Percentiles rank a stretch among this genome's conserved stretches.
Conservation (phyloP, 2,888 invertebrate species). For the Xestobium rufovillosum region DNA sequence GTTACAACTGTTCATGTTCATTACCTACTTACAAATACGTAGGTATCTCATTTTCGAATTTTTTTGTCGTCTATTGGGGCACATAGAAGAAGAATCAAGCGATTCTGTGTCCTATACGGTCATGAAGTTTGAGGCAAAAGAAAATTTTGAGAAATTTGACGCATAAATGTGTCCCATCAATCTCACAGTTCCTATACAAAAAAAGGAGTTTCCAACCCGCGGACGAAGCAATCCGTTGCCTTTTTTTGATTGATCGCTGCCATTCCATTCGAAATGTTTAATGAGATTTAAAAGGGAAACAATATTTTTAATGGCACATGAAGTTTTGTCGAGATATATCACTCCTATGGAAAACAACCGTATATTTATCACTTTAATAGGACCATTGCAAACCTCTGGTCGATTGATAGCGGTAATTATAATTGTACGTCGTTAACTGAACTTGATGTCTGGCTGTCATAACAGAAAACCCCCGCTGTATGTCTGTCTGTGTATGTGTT, state of each 20-base stretch:
- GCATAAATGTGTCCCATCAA: no score
- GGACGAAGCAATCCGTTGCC: background rate
- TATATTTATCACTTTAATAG: conserved; percentile 42
- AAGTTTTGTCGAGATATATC: conserved; percentile 34
- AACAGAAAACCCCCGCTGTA: conserved; percentile 26
- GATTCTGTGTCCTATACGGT: no score
- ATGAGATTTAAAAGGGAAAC: conserved; percentile 33
- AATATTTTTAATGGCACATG: conserved; percentile 36
- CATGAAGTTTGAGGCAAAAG: no score
- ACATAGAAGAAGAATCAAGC: no score
- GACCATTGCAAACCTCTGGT: conserved; percentile 34
- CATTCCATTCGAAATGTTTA: conserved; percentile 14
- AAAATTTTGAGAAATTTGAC: no score
- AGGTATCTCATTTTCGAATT: no score
- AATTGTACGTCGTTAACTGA: conserved; percentile 38
- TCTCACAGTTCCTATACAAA: no score
- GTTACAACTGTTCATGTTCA: no score
- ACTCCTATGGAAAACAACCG: conserved; percentile 32
- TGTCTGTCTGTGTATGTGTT: no score
- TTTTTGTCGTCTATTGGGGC: no score
- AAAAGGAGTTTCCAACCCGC: no score
- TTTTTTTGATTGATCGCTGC: background rate
- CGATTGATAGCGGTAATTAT: conserved; percentile 41
- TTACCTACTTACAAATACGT: no score
- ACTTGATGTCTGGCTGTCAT: conserved; percentile 35